These are phyloP conservation scores for Eriosoma lanigerum DNA, from an alignment of 1,140 invertebrate species.

Conservation along the genomic window DNA sequence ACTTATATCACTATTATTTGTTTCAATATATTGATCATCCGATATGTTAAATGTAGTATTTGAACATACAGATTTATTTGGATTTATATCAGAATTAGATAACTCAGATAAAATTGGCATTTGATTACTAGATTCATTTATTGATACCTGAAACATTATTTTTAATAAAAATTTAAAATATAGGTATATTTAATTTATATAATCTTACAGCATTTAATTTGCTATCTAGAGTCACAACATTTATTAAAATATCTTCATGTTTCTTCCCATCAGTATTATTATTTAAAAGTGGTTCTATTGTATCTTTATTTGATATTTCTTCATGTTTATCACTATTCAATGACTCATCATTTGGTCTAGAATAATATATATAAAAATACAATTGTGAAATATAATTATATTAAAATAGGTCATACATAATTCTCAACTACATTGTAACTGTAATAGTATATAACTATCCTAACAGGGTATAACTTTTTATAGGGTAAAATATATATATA, in stretches of 20 bases:
- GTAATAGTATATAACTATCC: no score
- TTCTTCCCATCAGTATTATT: not conserved
- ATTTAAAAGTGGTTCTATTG: not conserved
- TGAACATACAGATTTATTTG: not conserved
- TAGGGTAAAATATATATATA: no score
- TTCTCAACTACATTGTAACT: no score
- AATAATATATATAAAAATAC: not conserved
- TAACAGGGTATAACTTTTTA: no score
- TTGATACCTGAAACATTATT: not conserved
- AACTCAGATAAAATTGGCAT: not conserved
- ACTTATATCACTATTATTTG: constrained; percentile 17
- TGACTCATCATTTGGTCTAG: not conserved
- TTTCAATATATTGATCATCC: not conserved
- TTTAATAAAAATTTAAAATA: no score
- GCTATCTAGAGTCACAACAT: not conserved
- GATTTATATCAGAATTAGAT: constrained; percentile 11
- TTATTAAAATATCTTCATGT: not conserved
- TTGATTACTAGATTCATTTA: not conserved
- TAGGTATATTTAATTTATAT: not conserved
- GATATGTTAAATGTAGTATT: constrained; percentile 2
- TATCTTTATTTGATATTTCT: not conserved
- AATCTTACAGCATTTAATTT: constrained; percentile 13
- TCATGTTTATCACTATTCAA: not conserved
- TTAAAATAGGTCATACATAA: not conserved
- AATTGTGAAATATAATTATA: not conserved